phyloP scores from a whole-genome alignment of 1,140 invertebrate genomes.

The Trichogramma pretiosum region DNA sequence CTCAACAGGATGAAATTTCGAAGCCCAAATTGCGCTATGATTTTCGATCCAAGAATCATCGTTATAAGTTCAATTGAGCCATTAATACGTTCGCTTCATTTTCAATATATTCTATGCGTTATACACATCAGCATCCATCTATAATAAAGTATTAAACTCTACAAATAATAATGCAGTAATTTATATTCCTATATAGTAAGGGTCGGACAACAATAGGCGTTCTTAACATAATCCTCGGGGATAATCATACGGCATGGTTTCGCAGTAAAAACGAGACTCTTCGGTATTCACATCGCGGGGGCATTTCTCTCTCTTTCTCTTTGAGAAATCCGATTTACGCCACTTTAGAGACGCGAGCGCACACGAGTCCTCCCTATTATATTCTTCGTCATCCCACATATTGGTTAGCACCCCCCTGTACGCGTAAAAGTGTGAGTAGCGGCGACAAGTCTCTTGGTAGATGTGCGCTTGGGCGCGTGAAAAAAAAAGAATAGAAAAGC shows the following conservation, averaged over 20 bases:
- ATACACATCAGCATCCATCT: no score
- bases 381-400: conserved; percentile 6
- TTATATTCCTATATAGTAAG: no score
- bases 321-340: conserved; percentile 17
- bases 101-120: no score
- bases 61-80: no score
- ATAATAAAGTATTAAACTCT: no score
- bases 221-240: conserved; percentile 3
- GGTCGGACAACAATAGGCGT: neutral
- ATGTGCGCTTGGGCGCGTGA: neutral
- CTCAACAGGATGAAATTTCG: no score
- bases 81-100: no score
- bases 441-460: conserved; percentile 10
- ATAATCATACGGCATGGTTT: conserved; percentile 4
- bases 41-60: no score
- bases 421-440: conserved; percentile 2
- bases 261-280: neutral
- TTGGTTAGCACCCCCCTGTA: conserved; percentile 13
- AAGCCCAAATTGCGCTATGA: no score
- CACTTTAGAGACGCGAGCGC: conserved; percentile 7
- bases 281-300: neutral
- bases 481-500: neutral
- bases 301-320: no score
- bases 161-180: conserved; percentile 9
- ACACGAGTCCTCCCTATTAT: conserved; percentile 2